phyloP scores from a whole-genome alignment of 2,113 vertebrate species.

The Hippocampus abdominalis region DNA sequence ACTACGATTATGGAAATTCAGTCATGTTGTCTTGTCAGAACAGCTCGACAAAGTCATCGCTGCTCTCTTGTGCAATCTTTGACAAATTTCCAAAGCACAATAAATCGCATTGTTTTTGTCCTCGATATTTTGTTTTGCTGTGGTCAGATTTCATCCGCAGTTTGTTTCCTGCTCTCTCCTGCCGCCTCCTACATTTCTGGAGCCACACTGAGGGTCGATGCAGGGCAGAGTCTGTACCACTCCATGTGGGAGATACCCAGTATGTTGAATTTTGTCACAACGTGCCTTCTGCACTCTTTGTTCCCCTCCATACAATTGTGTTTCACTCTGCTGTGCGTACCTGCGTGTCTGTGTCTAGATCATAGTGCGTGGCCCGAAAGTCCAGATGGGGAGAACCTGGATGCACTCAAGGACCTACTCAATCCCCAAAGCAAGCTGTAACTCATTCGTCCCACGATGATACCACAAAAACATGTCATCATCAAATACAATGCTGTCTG shows the following conservation, averaged over 20 bases:
- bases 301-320: not conserved
- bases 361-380: conserved; percentile 78
- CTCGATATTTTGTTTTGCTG: not conserved
- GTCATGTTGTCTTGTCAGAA: not conserved
- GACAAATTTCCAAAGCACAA: not conserved
- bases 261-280: conserved; percentile 42
- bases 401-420: conserved; percentile 70
- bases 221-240: conserved; percentile 78
- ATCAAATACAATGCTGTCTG: not conserved
- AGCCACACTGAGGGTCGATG: conserved; percentile 81
- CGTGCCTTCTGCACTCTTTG: not conserved
- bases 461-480: not conserved
- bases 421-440: conserved; percentile 68
- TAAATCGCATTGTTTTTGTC: not conserved
- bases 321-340: not conserved
- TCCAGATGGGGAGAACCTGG: conserved; percentile 79
- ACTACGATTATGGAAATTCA: not conserved
- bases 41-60: not conserved
- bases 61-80: not conserved
- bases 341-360: conserved; percentile 64
- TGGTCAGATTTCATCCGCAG: conserved; percentile 80
- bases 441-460: not conserved
- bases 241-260: conserved; percentile 71
- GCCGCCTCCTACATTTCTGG: conserved; percentile 87
- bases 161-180: conserved; percentile 91